Conservation (phyloP, 2,113 vertebrate genomes). For the Cairina moschata region DNA sequence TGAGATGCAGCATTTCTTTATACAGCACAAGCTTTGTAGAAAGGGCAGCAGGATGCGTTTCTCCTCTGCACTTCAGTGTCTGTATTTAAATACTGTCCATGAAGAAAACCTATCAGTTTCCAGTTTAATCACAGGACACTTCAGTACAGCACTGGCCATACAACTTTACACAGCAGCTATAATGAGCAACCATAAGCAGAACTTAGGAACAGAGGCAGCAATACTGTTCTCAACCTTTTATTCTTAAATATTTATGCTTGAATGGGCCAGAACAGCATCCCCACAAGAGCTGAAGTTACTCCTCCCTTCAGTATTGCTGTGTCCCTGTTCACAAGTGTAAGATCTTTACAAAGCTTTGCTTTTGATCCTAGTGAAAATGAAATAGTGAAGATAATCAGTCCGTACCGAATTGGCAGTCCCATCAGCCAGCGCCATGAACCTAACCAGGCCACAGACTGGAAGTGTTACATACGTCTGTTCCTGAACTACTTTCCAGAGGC, state of each 20-base stretch:
- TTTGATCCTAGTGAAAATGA: background rate
- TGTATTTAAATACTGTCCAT: background rate
- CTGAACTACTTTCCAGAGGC: background rate
- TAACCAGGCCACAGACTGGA: background rate
- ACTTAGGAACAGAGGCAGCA: background rate
- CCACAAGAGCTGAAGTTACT: background rate
- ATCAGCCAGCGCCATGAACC: background rate
- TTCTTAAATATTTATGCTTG: background rate
- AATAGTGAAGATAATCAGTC: background rate
- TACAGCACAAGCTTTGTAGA: background rate
- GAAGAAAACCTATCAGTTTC: background rate
- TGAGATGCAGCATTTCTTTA: background rate
- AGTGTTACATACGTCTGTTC: background rate
- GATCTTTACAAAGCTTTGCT: background rate
- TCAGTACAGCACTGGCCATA: background rate
- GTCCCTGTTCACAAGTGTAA: background rate
- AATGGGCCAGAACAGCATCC: background rate
- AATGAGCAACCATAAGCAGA: background rate
- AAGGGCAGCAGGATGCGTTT: background rate
- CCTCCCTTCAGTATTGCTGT: background rate
- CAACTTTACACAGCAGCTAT: background rate
- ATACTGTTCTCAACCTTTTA: background rate
- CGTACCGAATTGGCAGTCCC: background rate
- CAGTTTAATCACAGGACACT: background rate
- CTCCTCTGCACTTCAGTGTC: background rate